Percentiles rank a stretch among this genome's conserved stretches.
Evolutionary conservation across 2,888 invertebrate genomes (phyloP).

Genomic region (Melanargia galathea): DNA sequence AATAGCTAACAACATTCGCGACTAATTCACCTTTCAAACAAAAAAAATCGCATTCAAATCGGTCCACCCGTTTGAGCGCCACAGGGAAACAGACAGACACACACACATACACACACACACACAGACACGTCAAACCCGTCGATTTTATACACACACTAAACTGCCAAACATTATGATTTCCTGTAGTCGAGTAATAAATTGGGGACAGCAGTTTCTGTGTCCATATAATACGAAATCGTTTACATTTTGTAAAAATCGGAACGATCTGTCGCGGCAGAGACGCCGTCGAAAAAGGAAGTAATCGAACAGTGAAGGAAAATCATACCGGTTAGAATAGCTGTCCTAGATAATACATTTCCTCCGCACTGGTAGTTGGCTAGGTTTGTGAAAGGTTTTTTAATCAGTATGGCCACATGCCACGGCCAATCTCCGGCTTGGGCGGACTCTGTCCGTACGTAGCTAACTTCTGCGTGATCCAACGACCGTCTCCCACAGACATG

Average conservation of each 20-base stretch:
- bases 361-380: constrained; percentile 62
- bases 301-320: constrained; percentile 28
- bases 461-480: constrained; percentile 62
- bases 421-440: constrained; percentile 71
- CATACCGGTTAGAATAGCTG: constrained; percentile 69
- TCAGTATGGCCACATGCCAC: constrained; percentile 70
- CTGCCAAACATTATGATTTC: neutral
- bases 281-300: constrained; percentile 17
- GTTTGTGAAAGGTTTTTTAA: constrained; percentile 45
- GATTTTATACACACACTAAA: no score
- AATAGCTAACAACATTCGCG: no score
- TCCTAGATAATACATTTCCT: constrained; percentile 69
- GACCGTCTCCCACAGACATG: constrained; percentile 67
- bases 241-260: neutral
- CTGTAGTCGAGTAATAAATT: neutral
- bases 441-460: constrained; percentile 58
- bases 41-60: no score
- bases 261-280: constrained; percentile 2
- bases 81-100: no score
- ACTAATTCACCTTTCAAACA: no score
- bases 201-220: neutral
- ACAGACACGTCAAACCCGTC: no score
- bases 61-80: no score
- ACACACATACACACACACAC: no score
- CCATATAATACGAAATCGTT: neutral